Percentiles rank a stretch among this genome's conserved stretches.
phyloP scores from a whole-genome alignment of 2,113 vertebrate genomes.

The Petrocephalus microphthalmus region DNA sequence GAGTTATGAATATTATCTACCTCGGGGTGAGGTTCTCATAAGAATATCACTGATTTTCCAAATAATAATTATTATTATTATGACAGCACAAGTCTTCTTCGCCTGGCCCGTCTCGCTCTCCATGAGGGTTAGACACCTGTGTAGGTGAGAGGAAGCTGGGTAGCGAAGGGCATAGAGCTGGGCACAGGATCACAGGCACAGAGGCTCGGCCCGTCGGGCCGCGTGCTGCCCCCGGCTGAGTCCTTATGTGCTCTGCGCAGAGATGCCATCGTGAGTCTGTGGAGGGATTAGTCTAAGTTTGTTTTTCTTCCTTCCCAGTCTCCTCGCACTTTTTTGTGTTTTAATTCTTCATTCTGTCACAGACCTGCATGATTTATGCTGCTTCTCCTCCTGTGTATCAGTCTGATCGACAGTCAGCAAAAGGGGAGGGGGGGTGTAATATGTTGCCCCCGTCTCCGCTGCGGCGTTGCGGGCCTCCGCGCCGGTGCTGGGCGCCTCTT shows the following conservation, averaged over 20 bases:
- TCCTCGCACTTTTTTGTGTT: background rate
- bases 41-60: background rate
- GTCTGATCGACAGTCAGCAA: conserved; percentile 9
- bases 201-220: background rate
- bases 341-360: background rate
- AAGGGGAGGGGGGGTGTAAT: background rate
- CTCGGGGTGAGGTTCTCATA: background rate
- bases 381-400: background rate
- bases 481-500: background rate
- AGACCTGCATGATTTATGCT: background rate
- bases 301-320: background rate
- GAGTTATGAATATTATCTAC: background rate
- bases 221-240: background rate
- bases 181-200: background rate
- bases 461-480: background rate
- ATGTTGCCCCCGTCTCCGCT: background rate
- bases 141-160: background rate
- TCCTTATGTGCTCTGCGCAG: background rate
- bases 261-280: background rate
- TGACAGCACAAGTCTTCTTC: too few species aligned
- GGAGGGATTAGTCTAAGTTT: background rate
- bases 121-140: background rate
- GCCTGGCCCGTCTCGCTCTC: background rate
- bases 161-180: background rate
- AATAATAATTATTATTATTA: too few species aligned